Evolutionary conservation across 2,797 vertebrate species (phyloP), one percentile per base, ranked within the genome.

Genomic region (Anguilla marmorata): DNA sequence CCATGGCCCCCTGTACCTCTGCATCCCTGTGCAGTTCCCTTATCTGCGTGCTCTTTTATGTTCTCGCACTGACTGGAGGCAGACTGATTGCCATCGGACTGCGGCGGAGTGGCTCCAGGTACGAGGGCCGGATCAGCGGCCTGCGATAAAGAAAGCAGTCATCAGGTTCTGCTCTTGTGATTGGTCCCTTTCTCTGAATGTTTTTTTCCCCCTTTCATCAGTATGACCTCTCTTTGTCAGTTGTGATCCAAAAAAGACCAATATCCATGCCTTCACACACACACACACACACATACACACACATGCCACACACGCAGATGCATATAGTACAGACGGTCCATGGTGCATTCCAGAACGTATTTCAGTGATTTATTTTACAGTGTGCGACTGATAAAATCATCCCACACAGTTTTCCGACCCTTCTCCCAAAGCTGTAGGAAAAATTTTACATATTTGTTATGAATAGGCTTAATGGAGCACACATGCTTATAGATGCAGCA

Each of bases 11-110:
- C 69, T 33, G 30, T 37, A 41, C 33, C 72, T 16, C 72, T 24
- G 1, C 12, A 76, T 37, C 30, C 30, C 30, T 19, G 16, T 19
- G 3, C 30, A 76, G 72, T 76, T 12, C 85, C 89, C 56, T 90
- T 45, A 76, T 84, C 85, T 82, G 83, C 37, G 45, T 86, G 76
- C 85, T 89, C 85, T 88, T 33, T 54, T 85, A 86, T 48, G 87
- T 56, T 52, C 24, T 24, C 50, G 41, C 86, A 41, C 45, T 84
- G 87, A 56, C 88, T 79, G 90, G 90, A 89, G 90, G 88, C 92
- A 93, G 92, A 90, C 94, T 92, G 95, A 96, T 96, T 93, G 89
- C 37, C 90, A 95, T 96, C 94, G 45, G 48, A 87, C 88, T 86
- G 86, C 85, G 66, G 89, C 60, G 82, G 54, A 89, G 89, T 90